phyloP scores from a whole-genome alignment of 2,888 invertebrate genomes.

The Melanophora roralis region DNA sequence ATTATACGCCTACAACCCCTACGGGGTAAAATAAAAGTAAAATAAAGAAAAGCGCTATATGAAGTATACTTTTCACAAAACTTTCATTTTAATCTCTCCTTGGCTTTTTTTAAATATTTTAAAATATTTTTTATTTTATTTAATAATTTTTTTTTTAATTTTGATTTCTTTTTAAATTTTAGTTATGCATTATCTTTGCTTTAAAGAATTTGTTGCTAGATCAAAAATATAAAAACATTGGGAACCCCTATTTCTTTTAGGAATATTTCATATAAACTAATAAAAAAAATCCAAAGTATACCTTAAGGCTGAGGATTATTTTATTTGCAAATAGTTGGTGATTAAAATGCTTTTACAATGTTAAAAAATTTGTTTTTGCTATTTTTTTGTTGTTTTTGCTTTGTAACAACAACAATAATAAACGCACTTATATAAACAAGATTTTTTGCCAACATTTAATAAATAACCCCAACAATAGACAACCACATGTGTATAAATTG shows the following conservation, averaged over 20 bases:
- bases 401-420: not conserved
- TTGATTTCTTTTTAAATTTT: no score
- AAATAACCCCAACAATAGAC: constrained; percentile 33
- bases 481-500: constrained; percentile 60
- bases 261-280: constrained; percentile 12
- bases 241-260: not conserved
- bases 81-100: no score
- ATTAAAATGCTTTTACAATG: constrained; percentile 57
- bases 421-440: constrained; percentile 5
- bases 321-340: constrained; percentile 55
- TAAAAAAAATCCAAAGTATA: constrained; percentile 21
- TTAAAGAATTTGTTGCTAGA: no score
- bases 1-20: no score
- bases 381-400: not conserved
- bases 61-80: no score
- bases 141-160: no score
- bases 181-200: no score
- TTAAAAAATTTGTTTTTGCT: constrained; percentile 8
- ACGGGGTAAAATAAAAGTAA: no score
- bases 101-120: no score
- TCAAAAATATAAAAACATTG: no score
- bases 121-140: no score
- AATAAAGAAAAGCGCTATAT: no score
- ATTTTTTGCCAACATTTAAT: constrained; percentile 8
- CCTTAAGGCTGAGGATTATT: constrained; percentile 43